Percentiles rank a stretch among this genome's conserved stretches.
Evolutionary conservation across 2,888 invertebrate species (phyloP).

Genomic region (Trichacis sp.): DNA sequence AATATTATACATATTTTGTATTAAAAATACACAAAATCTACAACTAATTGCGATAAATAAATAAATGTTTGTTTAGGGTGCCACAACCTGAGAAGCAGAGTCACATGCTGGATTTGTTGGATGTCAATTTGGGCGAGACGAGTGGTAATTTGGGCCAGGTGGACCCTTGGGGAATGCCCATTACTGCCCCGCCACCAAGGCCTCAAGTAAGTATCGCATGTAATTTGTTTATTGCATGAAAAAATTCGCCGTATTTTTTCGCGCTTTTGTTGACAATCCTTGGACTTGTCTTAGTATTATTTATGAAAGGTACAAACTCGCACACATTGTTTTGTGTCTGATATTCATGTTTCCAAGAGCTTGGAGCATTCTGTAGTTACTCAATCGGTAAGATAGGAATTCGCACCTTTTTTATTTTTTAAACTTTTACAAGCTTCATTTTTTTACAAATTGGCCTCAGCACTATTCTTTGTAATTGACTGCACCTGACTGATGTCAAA

Average conservation of each 20-base stretch:
- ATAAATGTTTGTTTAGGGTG: conserved; percentile 50
- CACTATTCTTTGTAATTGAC: no score
- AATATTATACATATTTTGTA: no score
- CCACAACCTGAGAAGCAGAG: conserved; percentile 72
- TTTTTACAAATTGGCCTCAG: no score
- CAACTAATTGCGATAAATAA: no score
- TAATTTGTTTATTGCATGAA: conserved; percentile 11
- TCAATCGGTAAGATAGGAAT: no score
- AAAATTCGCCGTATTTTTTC: conserved; percentile 35
- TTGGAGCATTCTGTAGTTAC: no score
- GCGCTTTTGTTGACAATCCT: conserved; percentile 56
- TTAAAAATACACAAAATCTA: no score
- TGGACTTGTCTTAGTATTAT: conserved; percentile 61
- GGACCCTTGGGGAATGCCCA: conserved; percentile 83
- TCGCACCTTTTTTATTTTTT: no score
- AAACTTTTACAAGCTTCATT: no score
- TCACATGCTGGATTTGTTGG: conserved; percentile 86
- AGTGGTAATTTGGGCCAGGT: conserved; percentile 71
- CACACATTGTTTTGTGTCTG: background rate
- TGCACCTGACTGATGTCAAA: no score
- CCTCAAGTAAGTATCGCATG: conserved; percentile 71
- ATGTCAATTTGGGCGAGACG: conserved; percentile 80
- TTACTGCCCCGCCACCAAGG: conserved; percentile 70
- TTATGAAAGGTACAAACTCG: conserved; percentile 49
- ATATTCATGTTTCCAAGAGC: no score